Conservation (phyloP, 2,797 vertebrate species). For the Cossypha heuglini region DNA sequence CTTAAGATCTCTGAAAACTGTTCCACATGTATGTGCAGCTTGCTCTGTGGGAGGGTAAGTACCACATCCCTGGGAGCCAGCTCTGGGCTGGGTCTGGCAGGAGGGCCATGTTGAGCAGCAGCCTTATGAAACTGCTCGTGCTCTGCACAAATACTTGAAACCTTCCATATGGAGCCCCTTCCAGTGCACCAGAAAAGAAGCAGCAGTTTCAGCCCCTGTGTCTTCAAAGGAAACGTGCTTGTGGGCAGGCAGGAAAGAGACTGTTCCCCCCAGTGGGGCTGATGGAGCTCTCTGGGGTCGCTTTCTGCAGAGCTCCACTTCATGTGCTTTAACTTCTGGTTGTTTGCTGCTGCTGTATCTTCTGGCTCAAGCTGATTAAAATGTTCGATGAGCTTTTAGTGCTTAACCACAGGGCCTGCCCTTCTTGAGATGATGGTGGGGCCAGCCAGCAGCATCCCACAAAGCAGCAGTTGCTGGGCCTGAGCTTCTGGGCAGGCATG, state of each 20-base stretch:
- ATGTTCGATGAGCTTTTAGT: neutral
- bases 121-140: neutral
- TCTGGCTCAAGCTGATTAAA: neutral
- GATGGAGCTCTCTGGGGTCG: neutral
- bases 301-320: neutral
- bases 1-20: neutral
- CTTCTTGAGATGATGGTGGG: accelerated
- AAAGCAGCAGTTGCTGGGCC: neutral
- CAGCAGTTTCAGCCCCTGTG: neutral
- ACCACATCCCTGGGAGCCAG: neutral
- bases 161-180: neutral
- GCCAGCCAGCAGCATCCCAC: neutral
- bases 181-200: neutral
- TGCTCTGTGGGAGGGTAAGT: neutral
- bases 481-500: neutral
- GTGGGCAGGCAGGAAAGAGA: neutral
- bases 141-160: neutral
- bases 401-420: neutral
- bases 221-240: neutral
- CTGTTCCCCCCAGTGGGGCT: neutral
- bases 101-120: neutral
- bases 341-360: neutral
- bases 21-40: neutral
- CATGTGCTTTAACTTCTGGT: neutral
- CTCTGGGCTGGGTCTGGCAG: neutral